phyloP scores from a whole-genome alignment of 2,888 invertebrate species.

The Ophonus ardosiacus region DNA sequence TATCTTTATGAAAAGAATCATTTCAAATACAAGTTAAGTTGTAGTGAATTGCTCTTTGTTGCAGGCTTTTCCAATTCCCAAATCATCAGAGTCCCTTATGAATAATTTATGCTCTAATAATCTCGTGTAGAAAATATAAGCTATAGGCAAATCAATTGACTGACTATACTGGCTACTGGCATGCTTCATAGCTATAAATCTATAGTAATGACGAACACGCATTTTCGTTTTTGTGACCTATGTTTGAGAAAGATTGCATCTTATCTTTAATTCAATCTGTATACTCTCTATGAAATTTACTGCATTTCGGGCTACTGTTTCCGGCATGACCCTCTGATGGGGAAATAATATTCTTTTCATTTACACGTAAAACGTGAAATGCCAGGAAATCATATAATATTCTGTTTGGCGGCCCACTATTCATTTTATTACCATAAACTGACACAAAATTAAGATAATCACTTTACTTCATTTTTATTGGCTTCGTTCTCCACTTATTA shows the following conservation, averaged over 20 bases:
- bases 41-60: background rate
- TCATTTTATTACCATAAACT: constrained; percentile 42
- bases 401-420: constrained; percentile 36
- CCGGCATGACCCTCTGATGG: constrained; percentile 43
- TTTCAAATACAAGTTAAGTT: background rate
- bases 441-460: constrained; percentile 3
- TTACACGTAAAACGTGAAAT: constrained; percentile 54
- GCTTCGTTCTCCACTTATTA: background rate
- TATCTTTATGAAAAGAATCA: too few relatives aligned
- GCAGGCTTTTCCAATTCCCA: background rate
- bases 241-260: constrained; percentile 53
- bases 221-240: constrained; percentile 61
- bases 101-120: constrained; percentile 37
- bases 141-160: constrained; percentile 54
- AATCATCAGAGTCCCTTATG: background rate
- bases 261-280: constrained; percentile 57
- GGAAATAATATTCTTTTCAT: constrained; percentile 56
- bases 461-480: background rate
- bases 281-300: constrained; percentile 55
- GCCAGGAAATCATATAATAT: constrained; percentile 59
- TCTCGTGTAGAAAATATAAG: constrained; percentile 42
- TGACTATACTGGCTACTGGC: constrained; percentile 1
- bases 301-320: constrained; percentile 47
- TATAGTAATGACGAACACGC: constrained; percentile 54
- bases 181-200: constrained; percentile 57